Base-by-base conservation (phyloP, 2,888 invertebrate species). In the Morpho deidamia region DNA sequence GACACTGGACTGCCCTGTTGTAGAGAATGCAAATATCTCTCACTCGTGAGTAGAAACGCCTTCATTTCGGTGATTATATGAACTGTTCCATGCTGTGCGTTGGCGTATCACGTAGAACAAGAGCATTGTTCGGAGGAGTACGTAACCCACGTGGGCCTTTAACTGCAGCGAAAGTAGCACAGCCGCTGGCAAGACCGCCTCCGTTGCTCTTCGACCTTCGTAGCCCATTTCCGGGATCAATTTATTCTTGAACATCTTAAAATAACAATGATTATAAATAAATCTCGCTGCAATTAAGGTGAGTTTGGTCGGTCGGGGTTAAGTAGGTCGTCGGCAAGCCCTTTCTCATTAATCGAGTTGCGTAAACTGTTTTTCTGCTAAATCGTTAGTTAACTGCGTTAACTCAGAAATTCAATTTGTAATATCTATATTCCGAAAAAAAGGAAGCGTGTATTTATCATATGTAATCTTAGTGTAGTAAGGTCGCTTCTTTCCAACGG, bases 141-240 rank as follows among this genome's bases (percentile, higher is more conserved):
- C 77, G 75, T 76, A 79, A 78, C 75, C 70, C 81, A 81, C 80
- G 83, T 84, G 83, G 82, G 81, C 72, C 72, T 71, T 23, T 70
- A 51, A 38, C 70, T 73, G 71, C 71, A 67, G 86, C 81, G 88
- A 88, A 87, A 88, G 88, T 87, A 72, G 83, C 79, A 82, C 86
- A 83, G 79, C 82, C 80, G 72, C 63, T 77, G 83, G 83, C 87
- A 88, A 87, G 88, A 87, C 81, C 86, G 83, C 77, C 75, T 71
- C n/a, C 68, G 73, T 70, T 68, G 71, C 71, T 76, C 70, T 74
- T 66, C 81, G 84, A 84, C 86, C 87, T 87, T 85, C 81, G 72
- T 66, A 66, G 63, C 62, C 62, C 68, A 70, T 72, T 83, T 87
- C 86, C 85, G 83, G 81, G 72, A 72, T 71, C 70, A 68, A 68